These are phyloP conservation scores for Nyctibius bracteatus DNA, from an alignment of 2,113 vertebrate genomes.

Conservation along the genomic window DNA sequence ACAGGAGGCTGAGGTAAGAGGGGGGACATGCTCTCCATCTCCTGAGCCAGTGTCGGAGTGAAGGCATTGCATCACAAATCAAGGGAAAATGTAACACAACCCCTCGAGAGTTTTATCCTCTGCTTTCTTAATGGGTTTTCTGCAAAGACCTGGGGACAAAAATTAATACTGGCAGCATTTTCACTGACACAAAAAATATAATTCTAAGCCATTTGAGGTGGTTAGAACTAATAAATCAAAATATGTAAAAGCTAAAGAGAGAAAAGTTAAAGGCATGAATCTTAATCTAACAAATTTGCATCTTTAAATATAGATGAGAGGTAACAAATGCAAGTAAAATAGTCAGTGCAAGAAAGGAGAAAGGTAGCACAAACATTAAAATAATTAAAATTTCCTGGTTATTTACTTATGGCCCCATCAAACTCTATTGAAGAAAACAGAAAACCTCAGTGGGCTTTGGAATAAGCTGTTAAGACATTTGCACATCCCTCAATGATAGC, in stretches of 20 bases:
- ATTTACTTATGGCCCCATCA: background rate
- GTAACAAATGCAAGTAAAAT: background rate
- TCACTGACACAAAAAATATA: background rate
- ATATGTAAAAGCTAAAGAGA: background rate
- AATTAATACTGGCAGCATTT: background rate
- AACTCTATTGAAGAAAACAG: background rate
- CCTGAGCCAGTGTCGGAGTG: background rate
- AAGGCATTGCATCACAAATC: background rate
- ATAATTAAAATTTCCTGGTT: background rate
- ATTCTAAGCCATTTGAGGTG: background rate
- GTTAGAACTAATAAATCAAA: background rate
- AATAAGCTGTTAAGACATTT: slow-evolving; percentile 40
- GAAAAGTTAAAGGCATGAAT: background rate
- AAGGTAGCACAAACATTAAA: background rate
- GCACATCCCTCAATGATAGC: slow-evolving; percentile 26
- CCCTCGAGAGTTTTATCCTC: background rate
- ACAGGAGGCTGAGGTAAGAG: background rate
- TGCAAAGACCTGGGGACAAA: background rate
- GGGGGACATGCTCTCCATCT: background rate
- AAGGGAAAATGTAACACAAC: background rate
- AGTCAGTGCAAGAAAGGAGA: background rate
- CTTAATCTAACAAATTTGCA: background rate
- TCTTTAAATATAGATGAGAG: background rate
- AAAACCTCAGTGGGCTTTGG: slow-evolving; percentile 29
- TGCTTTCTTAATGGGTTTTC: background rate